phyloP scores from a whole-genome alignment of 1,140 invertebrate species.

The Bombus pyrosoma region DNA sequence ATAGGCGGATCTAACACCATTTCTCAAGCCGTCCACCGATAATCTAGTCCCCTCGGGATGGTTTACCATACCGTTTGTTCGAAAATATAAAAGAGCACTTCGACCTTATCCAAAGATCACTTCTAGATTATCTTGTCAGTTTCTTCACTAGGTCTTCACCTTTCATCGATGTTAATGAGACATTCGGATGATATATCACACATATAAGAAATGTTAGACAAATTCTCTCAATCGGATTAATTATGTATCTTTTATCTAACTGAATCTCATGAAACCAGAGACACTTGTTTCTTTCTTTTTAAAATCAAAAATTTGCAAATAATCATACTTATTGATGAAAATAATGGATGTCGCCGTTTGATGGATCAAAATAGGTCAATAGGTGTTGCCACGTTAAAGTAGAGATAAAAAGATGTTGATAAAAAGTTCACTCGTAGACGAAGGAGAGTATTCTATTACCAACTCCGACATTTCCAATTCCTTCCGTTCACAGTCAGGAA shows the following conservation, averaged over 20 bases:
- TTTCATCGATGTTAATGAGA: neutral
- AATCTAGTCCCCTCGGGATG: neutral
- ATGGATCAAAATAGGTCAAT: neutral
- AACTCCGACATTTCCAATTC: neutral
- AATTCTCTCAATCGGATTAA: no score
- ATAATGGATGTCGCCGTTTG: neutral
- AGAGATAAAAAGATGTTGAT: neutral
- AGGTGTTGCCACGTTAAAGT: neutral
- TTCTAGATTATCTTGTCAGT: neutral
- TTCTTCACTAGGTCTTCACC: no score
- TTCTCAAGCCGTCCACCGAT: conserved; percentile 9
- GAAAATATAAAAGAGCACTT: conserved; percentile 2
- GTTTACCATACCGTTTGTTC: neutral
- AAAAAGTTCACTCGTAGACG: neutral
- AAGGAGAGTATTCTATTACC: neutral
- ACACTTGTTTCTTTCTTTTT: neutral
- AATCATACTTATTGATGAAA: neutral
- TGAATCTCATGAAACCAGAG: no score
- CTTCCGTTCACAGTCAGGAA: neutral
- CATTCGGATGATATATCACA: neutral
- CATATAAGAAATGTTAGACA: neutral
- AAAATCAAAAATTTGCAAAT: accelerated
- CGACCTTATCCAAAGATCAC: neutral
- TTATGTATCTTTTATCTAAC: neutral
- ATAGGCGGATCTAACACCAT: neutral